These are phyloP conservation scores for Disparrhopalites patrizii DNA, from an alignment of 2,888 invertebrate species.

Conservation along the genomic window DNA sequence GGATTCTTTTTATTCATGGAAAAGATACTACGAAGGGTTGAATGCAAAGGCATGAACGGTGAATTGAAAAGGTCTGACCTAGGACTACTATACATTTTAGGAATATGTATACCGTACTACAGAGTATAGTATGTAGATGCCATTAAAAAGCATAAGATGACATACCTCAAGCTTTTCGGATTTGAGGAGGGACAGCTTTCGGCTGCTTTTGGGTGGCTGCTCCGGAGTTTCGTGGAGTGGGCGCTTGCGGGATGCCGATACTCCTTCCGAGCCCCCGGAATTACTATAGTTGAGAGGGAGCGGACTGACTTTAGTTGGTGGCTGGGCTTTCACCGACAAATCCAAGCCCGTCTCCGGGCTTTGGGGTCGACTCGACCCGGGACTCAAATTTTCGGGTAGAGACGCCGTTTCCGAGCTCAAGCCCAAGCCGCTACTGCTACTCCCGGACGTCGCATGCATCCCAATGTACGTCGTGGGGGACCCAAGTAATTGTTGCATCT, in stretches of 20 bases:
- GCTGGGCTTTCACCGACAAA: constrained; percentile 30
- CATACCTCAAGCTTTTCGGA: constrained; percentile 30
- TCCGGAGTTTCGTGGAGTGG: constrained; percentile 21
- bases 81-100: constrained; percentile 24
- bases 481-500: constrained; percentile 40
- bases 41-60: too few relatives aligned
- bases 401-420: constrained; percentile 15
- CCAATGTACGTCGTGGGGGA: constrained; percentile 30
- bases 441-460: not conserved
- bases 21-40: too few relatives aligned
- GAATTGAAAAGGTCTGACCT: constrained; percentile 24
- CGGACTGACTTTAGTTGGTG: constrained; percentile 10
- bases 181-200: constrained; percentile 28
- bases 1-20: too few relatives aligned
- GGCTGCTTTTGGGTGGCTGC: constrained; percentile 13
- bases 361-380: constrained; percentile 1
- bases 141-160: not conserved
- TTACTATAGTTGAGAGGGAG: constrained; percentile 13
- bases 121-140: not conserved
- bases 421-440: not conserved
- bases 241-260: constrained; percentile 29
- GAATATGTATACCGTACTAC: not conserved
- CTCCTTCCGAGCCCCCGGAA: constrained; percentile 17
- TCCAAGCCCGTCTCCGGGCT: constrained; percentile 31
- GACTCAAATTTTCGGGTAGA: constrained; percentile 17